Percentiles rank a stretch among this genome's conserved stretches.
Conservation (phyloP, 92 coral and sea anemone species). For the Hydrozoanthus gracilis region DNA sequence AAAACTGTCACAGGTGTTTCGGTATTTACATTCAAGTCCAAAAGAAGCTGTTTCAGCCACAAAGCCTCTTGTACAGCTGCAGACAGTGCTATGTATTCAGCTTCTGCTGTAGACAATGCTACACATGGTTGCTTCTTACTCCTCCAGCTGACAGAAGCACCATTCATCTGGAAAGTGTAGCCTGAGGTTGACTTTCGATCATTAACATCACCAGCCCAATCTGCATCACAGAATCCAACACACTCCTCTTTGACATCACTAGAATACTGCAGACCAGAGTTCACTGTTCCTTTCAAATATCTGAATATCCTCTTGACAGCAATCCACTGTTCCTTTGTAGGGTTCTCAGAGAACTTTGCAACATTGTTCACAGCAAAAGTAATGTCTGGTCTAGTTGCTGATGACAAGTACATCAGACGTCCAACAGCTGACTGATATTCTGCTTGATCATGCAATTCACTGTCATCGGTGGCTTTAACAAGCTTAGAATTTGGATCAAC, state of each 20-base stretch:
- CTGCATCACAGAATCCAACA: too few relatives aligned
- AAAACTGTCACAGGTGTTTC: background rate
- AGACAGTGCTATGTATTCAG: background rate
- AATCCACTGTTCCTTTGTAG: background rate
- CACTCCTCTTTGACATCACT: background rate
- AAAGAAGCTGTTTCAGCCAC: background rate
- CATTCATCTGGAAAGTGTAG: constrained; percentile 48
- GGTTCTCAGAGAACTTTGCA: background rate
- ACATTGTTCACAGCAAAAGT: background rate
- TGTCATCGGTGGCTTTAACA: background rate
- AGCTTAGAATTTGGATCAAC: constrained; percentile 66
- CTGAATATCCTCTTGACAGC: background rate
- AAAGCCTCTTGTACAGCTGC: background rate
- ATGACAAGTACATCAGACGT: background rate
- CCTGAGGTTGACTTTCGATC: too few relatives aligned
- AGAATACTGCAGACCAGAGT: background rate
- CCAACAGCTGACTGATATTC: background rate
- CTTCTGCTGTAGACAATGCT: background rate
- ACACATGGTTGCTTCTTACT: constrained; percentile 68
- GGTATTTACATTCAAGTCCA: background rate
- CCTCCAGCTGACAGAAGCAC: constrained; percentile 67
- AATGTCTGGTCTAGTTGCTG: background rate
- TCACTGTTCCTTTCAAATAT: background rate
- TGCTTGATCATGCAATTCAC: background rate
- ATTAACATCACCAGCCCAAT: too few relatives aligned